Percentiles rank a stretch among this genome's conserved stretches.
These are phyloP conservation scores for Octopus sinensis DNA, from an alignment of 1,140 invertebrate species.

Conservation along the genomic window DNA sequence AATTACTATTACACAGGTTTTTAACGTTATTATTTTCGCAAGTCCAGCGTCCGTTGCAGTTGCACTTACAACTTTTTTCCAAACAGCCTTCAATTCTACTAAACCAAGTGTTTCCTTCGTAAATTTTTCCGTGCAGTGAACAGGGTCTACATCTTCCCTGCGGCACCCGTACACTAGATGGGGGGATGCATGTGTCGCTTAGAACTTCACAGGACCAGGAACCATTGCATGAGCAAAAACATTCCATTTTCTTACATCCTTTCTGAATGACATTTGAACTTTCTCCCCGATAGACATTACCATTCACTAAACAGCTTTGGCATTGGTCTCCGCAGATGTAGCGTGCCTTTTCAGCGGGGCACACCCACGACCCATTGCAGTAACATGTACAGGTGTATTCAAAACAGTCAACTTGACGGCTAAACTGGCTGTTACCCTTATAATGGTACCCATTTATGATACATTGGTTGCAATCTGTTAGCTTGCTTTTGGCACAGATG, in stretches of 20 bases:
- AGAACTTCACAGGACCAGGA: slow-evolving; percentile 36
- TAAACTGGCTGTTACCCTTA: slow-evolving; percentile 19
- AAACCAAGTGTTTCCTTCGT: slow-evolving; percentile 25
- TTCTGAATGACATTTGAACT: slow-evolving; percentile 27
- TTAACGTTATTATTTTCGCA: slow-evolving; percentile 19
- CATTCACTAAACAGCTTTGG: slow-evolving; percentile 19
- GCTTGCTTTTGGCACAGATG: slow-evolving; percentile 21
- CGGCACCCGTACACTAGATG: neutral
- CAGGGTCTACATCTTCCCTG: slow-evolving; percentile 10
- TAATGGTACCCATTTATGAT: slow-evolving; percentile 5
- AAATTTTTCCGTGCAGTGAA: slow-evolving; percentile 17
- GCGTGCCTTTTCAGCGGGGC: slow-evolving; percentile 21
- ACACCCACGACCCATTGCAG: slow-evolving; percentile 33
- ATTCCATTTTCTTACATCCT: slow-evolving; percentile 35
- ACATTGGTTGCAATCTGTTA: slow-evolving; percentile 13
- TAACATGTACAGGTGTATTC: slow-evolving; percentile 32
- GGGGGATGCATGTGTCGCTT: slow-evolving; percentile 28
- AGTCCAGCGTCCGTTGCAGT: slow-evolving; percentile 29
- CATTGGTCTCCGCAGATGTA: slow-evolving; percentile 30
- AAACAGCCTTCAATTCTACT: slow-evolving; percentile 31
- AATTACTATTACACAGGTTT: slow-evolving; percentile 23
- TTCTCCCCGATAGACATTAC: slow-evolving; percentile 18
- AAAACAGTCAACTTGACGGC: slow-evolving; percentile 24
- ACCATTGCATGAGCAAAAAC: slow-evolving; percentile 39
- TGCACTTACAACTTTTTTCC: slow-evolving; percentile 29